Evolutionary conservation across 2,113 vertebrate genomes (phyloP).

Genomic region (Mormyrus iriodes): DNA sequence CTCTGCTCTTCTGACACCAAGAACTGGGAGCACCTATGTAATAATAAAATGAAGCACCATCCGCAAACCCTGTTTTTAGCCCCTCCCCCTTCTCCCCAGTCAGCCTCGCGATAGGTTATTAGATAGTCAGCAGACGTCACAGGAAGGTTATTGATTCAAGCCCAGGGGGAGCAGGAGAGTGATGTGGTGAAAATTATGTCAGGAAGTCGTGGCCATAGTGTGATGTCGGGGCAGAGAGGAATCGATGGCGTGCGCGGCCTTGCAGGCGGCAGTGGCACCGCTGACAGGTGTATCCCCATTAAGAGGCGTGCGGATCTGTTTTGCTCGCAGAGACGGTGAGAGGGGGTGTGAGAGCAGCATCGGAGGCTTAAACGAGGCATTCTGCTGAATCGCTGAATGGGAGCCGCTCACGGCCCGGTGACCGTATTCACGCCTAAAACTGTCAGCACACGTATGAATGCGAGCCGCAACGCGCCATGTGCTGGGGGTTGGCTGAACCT

Average conservation of each 20-base stretch:
- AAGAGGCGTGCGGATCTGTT: not conserved
- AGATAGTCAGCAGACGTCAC: not conserved
- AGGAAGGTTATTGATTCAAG: not conserved
- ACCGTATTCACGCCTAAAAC: constrained; percentile 30
- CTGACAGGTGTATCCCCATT: not conserved
- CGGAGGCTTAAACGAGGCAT: not conserved
- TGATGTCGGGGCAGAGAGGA: not conserved
- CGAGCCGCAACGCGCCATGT: not conserved
- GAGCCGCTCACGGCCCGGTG: not conserved
- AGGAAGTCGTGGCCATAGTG: not conserved
- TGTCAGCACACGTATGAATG: constrained; percentile 35
- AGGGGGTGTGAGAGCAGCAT: not conserved
- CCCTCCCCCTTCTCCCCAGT: not conserved
- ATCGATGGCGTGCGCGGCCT: not conserved
- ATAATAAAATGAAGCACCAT: not conserved
- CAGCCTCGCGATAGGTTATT: not conserved
- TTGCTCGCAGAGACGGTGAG: not conserved
- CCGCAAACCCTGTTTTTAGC: not conserved
- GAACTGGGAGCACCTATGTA: not conserved
- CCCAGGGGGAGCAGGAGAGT: not conserved
- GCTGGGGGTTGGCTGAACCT: constrained; percentile 37
- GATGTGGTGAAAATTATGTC: not conserved
- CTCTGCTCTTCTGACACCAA: not conserved
- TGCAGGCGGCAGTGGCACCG: too few relatives aligned
- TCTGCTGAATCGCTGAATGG: not conserved